Evolutionary conservation across 2,113 vertebrate species (phyloP).

Genomic region (Odontesthes bonariensis): DNA sequence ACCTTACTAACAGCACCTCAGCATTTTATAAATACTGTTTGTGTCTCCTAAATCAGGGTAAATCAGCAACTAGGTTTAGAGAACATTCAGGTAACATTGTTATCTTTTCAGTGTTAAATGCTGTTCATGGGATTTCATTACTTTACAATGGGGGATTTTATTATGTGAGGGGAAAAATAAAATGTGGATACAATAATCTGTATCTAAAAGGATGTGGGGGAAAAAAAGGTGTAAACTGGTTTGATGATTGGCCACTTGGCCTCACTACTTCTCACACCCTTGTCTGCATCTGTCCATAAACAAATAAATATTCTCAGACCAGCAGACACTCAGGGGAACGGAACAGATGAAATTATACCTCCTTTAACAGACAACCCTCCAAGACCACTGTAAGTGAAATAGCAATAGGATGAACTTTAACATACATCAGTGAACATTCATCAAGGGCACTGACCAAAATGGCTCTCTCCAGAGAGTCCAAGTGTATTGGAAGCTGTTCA

Average conservation of each 20-base stretch:
- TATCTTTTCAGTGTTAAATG: too few species aligned
- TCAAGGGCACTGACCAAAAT: slow-evolving; percentile 49
- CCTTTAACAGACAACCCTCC: slow-evolving; percentile 37
- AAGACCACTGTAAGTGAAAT: slow-evolving; percentile 38
- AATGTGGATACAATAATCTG: neutral
- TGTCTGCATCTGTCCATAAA: slow-evolving; percentile 24
- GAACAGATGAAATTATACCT: slow-evolving; percentile 47
- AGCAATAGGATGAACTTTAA: slow-evolving; percentile 55
- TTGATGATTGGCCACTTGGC: neutral
- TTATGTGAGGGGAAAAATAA: neutral
- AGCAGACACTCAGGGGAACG: slow-evolving; percentile 25
- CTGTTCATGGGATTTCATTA: too few species aligned
- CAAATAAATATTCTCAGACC: slow-evolving; percentile 47
- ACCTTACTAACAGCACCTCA: too few species aligned
- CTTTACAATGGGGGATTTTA: too few species aligned
- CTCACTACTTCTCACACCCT: slow-evolving; percentile 2
- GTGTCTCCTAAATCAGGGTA: too few species aligned
- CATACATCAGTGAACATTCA: slow-evolving; percentile 44
- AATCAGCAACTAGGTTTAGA: too few species aligned
- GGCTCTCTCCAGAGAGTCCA: slow-evolving; percentile 26
- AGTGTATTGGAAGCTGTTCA: slow-evolving; percentile 13
- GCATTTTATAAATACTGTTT: too few species aligned
- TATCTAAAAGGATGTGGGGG: neutral
- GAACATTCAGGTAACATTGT: too few species aligned
- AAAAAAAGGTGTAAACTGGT: neutral